phyloP scores from a whole-genome alignment of 2,113 vertebrate genomes.

The Tylochromis polylepis region DNA sequence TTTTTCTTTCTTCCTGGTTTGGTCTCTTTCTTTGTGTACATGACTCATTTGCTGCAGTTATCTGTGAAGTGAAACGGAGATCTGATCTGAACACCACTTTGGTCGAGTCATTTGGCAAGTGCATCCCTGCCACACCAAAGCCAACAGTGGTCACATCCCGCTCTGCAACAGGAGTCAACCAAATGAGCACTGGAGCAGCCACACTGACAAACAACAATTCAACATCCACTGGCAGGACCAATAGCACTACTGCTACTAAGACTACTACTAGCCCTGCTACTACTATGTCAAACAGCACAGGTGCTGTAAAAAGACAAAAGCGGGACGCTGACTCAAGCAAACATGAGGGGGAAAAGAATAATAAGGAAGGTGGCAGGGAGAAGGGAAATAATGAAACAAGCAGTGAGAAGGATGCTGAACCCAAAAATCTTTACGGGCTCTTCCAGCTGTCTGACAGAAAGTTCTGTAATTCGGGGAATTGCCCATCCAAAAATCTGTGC shows the following conservation, averaged over 20 bases:
- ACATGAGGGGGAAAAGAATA: too few relatives aligned
- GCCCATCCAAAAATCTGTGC: background rate
- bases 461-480: background rate
- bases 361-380: too few relatives aligned
- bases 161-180: too few relatives aligned
- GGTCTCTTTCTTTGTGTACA: background rate
- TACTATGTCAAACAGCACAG: background rate
- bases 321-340: too few relatives aligned
- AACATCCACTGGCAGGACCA: too few relatives aligned
- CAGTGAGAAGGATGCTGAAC: rapidly evolving
- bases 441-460: background rate
- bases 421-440: background rate
- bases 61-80: background rate
- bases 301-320: too few relatives aligned
- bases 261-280: rapidly evolving
- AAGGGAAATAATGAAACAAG: too few relatives aligned
- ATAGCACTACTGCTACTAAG: background rate
- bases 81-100: background rate
- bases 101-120: background rate
- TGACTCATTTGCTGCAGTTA: background rate
- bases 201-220: too few relatives aligned
- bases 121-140: background rate
- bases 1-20: background rate
- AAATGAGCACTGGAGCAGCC: too few relatives aligned
- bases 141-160: too few relatives aligned